These are phyloP conservation scores for Spinus olivaceus DNA, from an alignment of 2,797 vertebrate genomes.

Conservation along the genomic window DNA sequence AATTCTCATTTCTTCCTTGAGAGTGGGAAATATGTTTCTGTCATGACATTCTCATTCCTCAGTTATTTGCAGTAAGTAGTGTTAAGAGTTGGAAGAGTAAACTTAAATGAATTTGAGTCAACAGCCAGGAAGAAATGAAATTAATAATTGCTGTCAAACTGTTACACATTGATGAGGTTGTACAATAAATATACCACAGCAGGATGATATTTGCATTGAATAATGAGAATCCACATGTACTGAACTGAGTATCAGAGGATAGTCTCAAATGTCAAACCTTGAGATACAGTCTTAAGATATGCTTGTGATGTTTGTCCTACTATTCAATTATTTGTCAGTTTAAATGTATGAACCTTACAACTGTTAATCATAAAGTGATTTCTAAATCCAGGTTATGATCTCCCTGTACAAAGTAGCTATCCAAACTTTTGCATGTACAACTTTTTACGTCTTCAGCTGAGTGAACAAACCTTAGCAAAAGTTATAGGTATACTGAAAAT, in stretches of 20 bases:
- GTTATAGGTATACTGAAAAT: not conserved
- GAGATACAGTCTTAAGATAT: not conserved
- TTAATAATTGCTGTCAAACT: not conserved
- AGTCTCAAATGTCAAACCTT: not conserved
- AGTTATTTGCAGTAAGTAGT: not conserved
- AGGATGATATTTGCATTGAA: not conserved
- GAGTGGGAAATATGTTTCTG: not conserved
- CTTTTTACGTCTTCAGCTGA: not conserved
- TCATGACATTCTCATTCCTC: not conserved
- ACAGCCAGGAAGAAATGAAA: not conserved
- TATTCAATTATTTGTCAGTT: not conserved
- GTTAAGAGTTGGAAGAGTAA: not conserved
- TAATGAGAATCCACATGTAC: not conserved
- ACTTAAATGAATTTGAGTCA: not conserved
- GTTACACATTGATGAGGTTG: not conserved
- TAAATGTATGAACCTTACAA: not conserved
- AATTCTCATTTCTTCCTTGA: not conserved
- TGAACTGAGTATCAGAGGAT: not conserved
- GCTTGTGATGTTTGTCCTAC: not conserved
- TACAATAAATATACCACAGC: not conserved
- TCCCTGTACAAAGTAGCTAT: not conserved
- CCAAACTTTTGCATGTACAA: not conserved
- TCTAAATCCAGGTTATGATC: not conserved
- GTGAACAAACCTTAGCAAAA: not conserved
- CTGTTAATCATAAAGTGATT: not conserved